These are phyloP conservation scores for Symphodus melops DNA, from an alignment of 2,113 vertebrate genomes.

Conservation along the genomic window DNA sequence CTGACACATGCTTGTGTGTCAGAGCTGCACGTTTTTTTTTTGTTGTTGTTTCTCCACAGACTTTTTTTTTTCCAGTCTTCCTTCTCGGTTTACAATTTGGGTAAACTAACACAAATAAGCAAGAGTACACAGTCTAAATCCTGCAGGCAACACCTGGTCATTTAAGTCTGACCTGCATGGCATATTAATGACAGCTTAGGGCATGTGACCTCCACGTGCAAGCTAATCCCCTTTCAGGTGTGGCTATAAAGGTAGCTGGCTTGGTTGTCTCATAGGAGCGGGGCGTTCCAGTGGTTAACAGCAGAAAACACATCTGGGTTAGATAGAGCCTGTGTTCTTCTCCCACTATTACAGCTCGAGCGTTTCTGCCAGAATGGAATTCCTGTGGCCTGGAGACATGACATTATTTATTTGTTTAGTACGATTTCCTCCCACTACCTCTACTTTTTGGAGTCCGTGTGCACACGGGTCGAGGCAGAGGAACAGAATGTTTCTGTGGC, in stretches of 20 bases:
- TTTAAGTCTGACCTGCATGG: slow-evolving; percentile 45
- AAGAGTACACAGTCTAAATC: not conserved
- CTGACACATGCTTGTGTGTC: not conserved
- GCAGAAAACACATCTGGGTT: slow-evolving; percentile 90
- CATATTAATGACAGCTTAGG: slow-evolving; percentile 66
- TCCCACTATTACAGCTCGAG: slow-evolving; percentile 84
- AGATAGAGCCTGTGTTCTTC: slow-evolving; percentile 88
- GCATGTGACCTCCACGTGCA: slow-evolving; percentile 63
- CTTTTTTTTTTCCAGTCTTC: not conserved
- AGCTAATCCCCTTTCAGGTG: slow-evolving; percentile 74
- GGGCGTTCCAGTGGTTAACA: slow-evolving; percentile 76
- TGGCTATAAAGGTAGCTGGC: slow-evolving; percentile 58
- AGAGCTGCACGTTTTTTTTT: not conserved
- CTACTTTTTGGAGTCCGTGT: slow-evolving; percentile 81
- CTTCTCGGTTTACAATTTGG: not conserved
- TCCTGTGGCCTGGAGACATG: slow-evolving; percentile 92
- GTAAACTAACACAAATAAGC: not conserved
- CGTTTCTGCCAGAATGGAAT: slow-evolving; percentile 88
- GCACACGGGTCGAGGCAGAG: slow-evolving; percentile 81
- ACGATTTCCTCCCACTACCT: slow-evolving; percentile 79
- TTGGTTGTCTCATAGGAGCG: slow-evolving; percentile 47
- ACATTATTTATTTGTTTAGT: slow-evolving; percentile 92
- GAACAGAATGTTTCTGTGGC: slow-evolving; percentile 93
- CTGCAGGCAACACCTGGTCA: slow-evolving; percentile 24
- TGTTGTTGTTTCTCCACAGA: not conserved